Percentiles rank a stretch among this genome's conserved stretches.
phyloP scores from a whole-genome alignment of 2,888 invertebrate species.

The Cryptus viduatorius region DNA sequence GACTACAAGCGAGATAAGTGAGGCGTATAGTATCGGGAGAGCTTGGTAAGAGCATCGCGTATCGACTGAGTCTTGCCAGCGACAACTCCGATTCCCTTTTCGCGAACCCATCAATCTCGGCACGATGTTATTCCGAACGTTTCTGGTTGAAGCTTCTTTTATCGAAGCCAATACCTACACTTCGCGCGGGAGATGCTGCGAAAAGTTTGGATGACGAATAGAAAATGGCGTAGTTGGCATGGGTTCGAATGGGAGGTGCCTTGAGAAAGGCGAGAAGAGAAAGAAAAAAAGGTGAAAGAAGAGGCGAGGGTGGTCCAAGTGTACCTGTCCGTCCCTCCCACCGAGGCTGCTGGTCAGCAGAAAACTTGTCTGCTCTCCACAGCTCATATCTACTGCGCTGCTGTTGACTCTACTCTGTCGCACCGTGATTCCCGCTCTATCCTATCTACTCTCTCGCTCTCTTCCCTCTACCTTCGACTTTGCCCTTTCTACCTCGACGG shows the following conservation, averaged over 20 bases:
- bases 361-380: constrained; percentile 58
- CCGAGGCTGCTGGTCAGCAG: constrained; percentile 45
- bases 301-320: constrained; percentile 40
- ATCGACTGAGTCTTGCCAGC: constrained; percentile 53
- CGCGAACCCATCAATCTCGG: constrained; percentile 40
- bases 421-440: constrained; percentile 35
- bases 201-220: constrained; percentile 1
- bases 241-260: constrained; percentile 52
- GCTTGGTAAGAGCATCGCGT: constrained; percentile 80
- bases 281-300: constrained; percentile 39
- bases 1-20: constrained; percentile 80
- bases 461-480: constrained; percentile 31
- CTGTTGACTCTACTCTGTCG: constrained; percentile 36
- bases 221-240: constrained; percentile 53
- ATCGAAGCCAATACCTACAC: constrained; percentile 19
- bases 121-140: not conserved
- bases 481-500: constrained; percentile 33
- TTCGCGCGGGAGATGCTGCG: not conserved
- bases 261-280: constrained; percentile 18
- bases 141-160: constrained; percentile 35
- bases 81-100: constrained; percentile 53
- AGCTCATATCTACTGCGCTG: constrained; percentile 56
- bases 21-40: constrained; percentile 72
- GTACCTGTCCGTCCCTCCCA: constrained; percentile 51
- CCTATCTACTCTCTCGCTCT: constrained; percentile 24